Evolutionary conservation across 2,113 vertebrate genomes (phyloP), one percentile per base, ranked within the genome.

Genomic region (Otus sunia): DNA sequence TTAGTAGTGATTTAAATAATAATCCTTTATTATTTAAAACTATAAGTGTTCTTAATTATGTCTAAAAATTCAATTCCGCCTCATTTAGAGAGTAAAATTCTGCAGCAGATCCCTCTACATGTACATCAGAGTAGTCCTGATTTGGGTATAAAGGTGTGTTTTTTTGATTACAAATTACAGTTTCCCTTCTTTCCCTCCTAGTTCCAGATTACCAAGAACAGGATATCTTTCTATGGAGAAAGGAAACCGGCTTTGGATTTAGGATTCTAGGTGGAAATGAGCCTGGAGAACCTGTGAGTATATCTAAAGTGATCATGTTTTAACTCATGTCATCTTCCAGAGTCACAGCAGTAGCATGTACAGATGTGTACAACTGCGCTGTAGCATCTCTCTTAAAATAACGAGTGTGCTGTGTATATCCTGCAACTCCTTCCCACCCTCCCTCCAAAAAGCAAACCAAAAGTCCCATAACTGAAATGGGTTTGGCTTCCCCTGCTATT

Each of bases 181-280:
- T 73, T 78, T 81, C 86, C 45, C 60, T 92, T 93, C 93, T 96
- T 96, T 95, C n/a, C 66, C 97, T 98, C 85, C 96, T 18, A 99
- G 99, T 99, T 98, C 99, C 99, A 97, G 99, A 99, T 98, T 99
- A 99, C 97, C 99, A 99, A 97, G 99, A 99, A 96, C 99, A 99
- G 97, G 99, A 99, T 98, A 99, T 99, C 96, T 99, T 99, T 98
- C 99, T 99, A 95, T 99, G 99, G 99, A 99, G 99, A 96, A 99
- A 99, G 97, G 99, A 99, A 98, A 99, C 99, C 0, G 99, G 99
- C 43, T 99, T 99, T 90, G 99, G 99, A 94, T 99, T 99, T 98
- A 99, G 99, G 97, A 99, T 99, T 98, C 99, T 99, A 47, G 99
- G 99, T 97, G 99, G 99, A 96, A 99, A 99, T 97, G 99, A 99